Base-by-base conservation (phyloP, 2,113 vertebrate genomes). In the Serilophus lunatus region DNA sequence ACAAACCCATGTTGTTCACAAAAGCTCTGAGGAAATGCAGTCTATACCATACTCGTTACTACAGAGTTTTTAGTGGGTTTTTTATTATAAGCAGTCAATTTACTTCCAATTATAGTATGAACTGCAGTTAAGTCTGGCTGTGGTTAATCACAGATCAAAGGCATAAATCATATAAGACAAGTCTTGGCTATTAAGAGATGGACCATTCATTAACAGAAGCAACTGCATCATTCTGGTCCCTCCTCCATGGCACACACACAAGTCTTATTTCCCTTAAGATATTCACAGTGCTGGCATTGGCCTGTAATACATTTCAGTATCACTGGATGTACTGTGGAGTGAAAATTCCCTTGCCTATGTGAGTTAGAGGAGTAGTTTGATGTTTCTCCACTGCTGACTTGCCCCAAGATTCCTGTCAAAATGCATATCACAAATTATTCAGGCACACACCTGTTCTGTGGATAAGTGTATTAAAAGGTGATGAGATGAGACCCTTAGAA, bases 91-190 rank as follows among this genome's bases (percentile, higher is more conserved):
- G 61, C 61, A 69, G 74, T 82, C 74, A 64, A 72, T 93, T 93
- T 78, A 28, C 47, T 90, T 85, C 57, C 82, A 74, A 25, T 92
- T 95, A 81, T 13, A 87, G 47, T 47, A 33, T 7, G 12, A 85
- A 44, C 61, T 76, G 69, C 57, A 49, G 76, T n/a, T 86, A 69
- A 57, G 59, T 88, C 93, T 94, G 94, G 76, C 59, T 40, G 53
- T 36, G 15, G 54, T 76, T 95, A 93, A 82, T 96, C 47, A 33
- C 74, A 82, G 63, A 89, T 65, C 82, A 86, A 51, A 49, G 86
- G 88, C 42, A 88, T 65, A 93, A 89, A 94, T 93, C 57, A 38
- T 10, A 3, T 12, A 31, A 65, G 63, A 36, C 28, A 35, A 42
- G 40, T 49, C 36, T 25, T 88, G 71, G 50, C 56, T 54, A 2